A percentile compares a stretch with the other conserved stretches of the same genome.
Evolutionary conservation across 2,888 invertebrate species (phyloP).

Genomic region (Nesidiocoris tenuis): DNA sequence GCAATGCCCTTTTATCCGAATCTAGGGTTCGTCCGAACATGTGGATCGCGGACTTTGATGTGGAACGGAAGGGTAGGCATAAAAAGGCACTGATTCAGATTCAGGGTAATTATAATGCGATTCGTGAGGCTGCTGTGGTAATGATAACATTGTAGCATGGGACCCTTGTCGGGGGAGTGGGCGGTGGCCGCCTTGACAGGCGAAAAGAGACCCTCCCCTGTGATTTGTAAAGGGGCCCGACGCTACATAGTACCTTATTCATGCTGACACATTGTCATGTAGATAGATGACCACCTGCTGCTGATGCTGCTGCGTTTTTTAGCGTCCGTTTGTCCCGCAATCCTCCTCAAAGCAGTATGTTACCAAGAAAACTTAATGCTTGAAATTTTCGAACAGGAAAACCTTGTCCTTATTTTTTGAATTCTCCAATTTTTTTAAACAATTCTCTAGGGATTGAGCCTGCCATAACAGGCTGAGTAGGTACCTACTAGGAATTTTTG

Average conservation of each 20-base stretch:
- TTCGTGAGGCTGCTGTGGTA: constrained; percentile 35
- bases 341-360: not conserved
- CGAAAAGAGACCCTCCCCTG: not conserved
- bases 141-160: constrained; percentile 40
- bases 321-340: not conserved
- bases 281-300: constrained; percentile 38
- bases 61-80: not conserved
- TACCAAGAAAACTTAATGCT: too few species aligned
- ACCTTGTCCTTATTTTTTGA: too few species aligned
- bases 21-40: constrained; percentile 14
- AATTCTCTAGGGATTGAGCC: too few species aligned
- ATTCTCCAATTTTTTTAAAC: too few species aligned
- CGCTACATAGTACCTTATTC: not conserved
- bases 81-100: not conserved
- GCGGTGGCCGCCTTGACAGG: not conserved
- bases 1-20: not conserved
- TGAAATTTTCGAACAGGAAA: too few species aligned
- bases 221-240: constrained; percentile 20
- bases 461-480: too few species aligned
- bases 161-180: not conserved
- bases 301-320: too few species aligned
- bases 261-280: constrained; percentile 34
- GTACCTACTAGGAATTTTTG: too few species aligned
- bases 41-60: constrained; percentile 17
- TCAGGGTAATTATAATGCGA: constrained; percentile 41